Evolutionary conservation across 2,113 vertebrate species (phyloP), one percentile per base, ranked within the genome.

Genomic region (Proterorhinus semilunaris): DNA sequence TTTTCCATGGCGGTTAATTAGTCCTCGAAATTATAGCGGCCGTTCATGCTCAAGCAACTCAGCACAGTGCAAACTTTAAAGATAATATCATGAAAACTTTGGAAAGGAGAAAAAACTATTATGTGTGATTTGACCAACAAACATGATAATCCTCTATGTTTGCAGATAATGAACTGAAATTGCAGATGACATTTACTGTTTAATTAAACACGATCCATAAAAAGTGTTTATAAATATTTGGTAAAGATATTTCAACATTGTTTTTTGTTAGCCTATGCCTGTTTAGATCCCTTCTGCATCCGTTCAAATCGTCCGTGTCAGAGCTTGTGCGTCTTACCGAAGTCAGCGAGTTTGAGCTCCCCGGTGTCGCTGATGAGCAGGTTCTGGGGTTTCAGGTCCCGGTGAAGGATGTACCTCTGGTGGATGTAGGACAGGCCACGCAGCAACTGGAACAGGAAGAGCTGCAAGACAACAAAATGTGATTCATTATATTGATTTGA

Each of bases 371-470:
- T 94, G 93, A 98, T 98, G 79, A 98, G 96, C 88, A 98, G 95
- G 87, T 98, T 98, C 89, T 98, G 96, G 68, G 96, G 96, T 86
- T 98, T 98, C 89, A 98, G 94, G 93, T 98, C 96, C 57, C 96
- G 93, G 93, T 98, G 97, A 87, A 98, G 93, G 90, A 98, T 98
- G 90, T 96, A 96, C 81, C 95, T 94, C 91, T 98, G 97, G 91
- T 98, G 97, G 91, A 95, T 98, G 87, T 98, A 98, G 82, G 96
- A 96, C 90, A 98, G 90, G 75, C 96, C 97, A 90, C 96, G 92
- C 91, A 98, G 93, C 85, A 98, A 89, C 93, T 98, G 97, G 91
- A 94, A 98, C 86, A 98, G 94, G 93, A 98, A 98, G 84, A 98
- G 92, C 97, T 98, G 90, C 92, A 81, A 49, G 69, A 0, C 13